These are phyloP conservation scores for Acanthopleura granulata DNA, from an alignment of 2,888 invertebrate species.

Conservation along the genomic window DNA sequence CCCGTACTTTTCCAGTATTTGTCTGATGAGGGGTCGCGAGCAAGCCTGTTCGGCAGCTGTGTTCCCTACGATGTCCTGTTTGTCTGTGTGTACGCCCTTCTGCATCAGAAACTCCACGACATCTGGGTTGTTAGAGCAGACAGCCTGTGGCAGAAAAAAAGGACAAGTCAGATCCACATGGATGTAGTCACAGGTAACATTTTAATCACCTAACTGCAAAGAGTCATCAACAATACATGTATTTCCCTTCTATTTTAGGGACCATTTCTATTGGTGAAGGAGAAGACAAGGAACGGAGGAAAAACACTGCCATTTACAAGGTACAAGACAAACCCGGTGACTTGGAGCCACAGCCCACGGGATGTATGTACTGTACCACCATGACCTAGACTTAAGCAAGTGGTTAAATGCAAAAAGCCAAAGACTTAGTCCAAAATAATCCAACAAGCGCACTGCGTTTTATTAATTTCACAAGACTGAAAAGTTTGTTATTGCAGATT, in stretches of 20 bases:
- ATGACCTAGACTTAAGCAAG: no score
- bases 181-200: background rate
- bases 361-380: no score
- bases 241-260: no score
- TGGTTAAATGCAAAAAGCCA: background rate
- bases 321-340: no score
- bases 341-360: no score
- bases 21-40: background rate
- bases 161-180: background rate
- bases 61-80: slow-evolving; percentile 40
- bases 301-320: no score
- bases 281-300: no score
- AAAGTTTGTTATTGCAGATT: background rate
- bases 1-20: no score
- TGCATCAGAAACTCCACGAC: slow-evolving; percentile 40
- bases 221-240: no score
- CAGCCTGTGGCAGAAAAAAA: slow-evolving; percentile 34
- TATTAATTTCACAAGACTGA: no score
- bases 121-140: slow-evolving; percentile 29
- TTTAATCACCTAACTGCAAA: no score
- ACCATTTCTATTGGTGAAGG: no score
- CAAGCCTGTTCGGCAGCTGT: slow-evolving; percentile 29
- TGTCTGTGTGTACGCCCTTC: slow-evolving; percentile 36
- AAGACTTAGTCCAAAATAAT: background rate
- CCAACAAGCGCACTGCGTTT: background rate